Percentiles rank a stretch among this genome's conserved stretches.
Conservation (phyloP, 1,140 invertebrate species). For the Cotesia chilonis region DNA sequence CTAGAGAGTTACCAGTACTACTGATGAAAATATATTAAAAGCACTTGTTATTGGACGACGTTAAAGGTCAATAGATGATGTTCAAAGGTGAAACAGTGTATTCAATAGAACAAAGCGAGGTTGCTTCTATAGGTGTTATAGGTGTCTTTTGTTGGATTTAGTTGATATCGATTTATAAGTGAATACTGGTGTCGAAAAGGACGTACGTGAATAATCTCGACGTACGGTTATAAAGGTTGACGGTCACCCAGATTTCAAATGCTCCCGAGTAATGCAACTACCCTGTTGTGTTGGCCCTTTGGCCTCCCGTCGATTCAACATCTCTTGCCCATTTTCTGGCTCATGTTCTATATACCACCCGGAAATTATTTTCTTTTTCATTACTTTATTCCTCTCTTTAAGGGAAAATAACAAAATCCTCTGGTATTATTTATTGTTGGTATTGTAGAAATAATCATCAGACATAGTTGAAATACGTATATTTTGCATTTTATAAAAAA, state of each 20-base stretch:
- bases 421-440: background rate
- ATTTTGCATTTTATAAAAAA: no score
- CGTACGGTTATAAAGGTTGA: background rate
- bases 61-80: no score
- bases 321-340: conserved; percentile 21
- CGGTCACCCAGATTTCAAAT: conserved; percentile 29
- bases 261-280: conserved; percentile 45
- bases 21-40: no score
- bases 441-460: background rate
- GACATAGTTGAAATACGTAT: background rate
- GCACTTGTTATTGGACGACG: no score
- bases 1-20: no score
- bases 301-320: conserved; percentile 43
- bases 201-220: background rate
- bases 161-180: conserved; percentile 29
- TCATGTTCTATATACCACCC: background rate
- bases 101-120: conserved; percentile 11
- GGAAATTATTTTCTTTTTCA: conserved; percentile 4
- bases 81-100: background rate
- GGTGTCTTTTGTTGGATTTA: conserved; percentile 26
- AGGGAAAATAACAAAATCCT: no score
- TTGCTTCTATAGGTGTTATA: background rate
- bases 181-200: conserved; percentile 2
- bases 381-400: background rate
- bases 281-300: conserved; percentile 46